Percentiles rank a stretch among this genome's conserved stretches.
Evolutionary conservation across 2,797 vertebrate species (phyloP).

Genomic region (Micropoecilia bifurca): DNA sequence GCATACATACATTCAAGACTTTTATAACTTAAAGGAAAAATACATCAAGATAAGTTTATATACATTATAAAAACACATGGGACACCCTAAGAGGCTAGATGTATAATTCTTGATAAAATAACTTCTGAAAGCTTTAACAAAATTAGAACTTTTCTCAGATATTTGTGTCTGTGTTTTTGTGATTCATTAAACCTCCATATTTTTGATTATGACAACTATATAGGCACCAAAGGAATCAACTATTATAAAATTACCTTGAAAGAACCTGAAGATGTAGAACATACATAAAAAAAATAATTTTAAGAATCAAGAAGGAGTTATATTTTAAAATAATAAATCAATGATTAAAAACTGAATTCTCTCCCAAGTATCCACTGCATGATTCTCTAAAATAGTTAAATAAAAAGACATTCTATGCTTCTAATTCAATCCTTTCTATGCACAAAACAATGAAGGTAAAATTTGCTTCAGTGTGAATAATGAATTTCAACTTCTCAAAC

Average conservation of each 20-base stretch:
- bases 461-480: neutral
- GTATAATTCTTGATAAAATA: neutral
- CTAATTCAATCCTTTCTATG: neutral
- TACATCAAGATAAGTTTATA: neutral
- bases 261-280: neutral
- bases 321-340: neutral
- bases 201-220: neutral
- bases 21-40: neutral
- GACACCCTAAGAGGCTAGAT: neutral
- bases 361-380: neutral
- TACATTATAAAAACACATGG: neutral
- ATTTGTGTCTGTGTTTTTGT: neutral
- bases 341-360: neutral
- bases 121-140: neutral
- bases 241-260: neutral
- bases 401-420: neutral
- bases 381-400: neutral
- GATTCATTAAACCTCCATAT: neutral
- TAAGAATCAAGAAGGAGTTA: neutral
- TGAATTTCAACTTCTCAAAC: neutral
- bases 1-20: neutral
- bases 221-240: neutral
- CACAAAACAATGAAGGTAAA: neutral
- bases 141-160: neutral
- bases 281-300: neutral